Evolutionary conservation across 2,797 vertebrate species (phyloP).

Genomic region (Erithacus rubecula): DNA sequence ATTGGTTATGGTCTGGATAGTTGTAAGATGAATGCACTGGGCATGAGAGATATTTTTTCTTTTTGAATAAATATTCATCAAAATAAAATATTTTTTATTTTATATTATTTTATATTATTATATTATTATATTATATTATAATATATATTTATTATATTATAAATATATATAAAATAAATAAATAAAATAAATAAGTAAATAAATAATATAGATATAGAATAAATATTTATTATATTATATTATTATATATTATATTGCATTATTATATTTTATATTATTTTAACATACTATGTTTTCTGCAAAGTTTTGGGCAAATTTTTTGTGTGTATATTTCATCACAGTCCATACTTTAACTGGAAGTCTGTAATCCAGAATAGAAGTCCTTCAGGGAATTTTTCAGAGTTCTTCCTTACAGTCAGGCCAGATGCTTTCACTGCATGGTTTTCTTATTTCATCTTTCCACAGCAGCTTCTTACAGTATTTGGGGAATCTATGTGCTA

Average conservation of each 20-base stretch:
- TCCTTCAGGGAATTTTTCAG: constrained; percentile 6
- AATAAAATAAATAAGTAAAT: too few species aligned
- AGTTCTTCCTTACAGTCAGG: background rate
- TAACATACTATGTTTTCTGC: background rate
- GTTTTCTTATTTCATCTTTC: constrained; percentile 2
- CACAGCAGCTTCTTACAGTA: background rate
- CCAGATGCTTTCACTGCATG: background rate
- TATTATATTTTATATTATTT: too few species aligned
- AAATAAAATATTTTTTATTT: too few species aligned
- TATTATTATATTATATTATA: too few species aligned
- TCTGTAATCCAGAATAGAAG: background rate
- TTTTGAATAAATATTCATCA: background rate
- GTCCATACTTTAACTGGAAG: background rate
- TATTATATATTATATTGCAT: too few species aligned
- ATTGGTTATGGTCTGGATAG: background rate
- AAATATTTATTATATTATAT: too few species aligned
- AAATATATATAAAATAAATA: too few species aligned
- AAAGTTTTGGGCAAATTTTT: background rate
- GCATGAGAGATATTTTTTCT: background rate
- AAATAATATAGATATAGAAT: too few species aligned
- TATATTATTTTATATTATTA: too few species aligned
- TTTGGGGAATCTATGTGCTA: background rate
- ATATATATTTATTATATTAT: too few species aligned
- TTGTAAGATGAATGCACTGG: background rate
- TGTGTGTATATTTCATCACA: background rate